Percentiles rank a stretch among this genome's conserved stretches.
These are phyloP conservation scores for Anguilla anguilla DNA, from an alignment of 2,797 vertebrate genomes.

Conservation along the genomic window DNA sequence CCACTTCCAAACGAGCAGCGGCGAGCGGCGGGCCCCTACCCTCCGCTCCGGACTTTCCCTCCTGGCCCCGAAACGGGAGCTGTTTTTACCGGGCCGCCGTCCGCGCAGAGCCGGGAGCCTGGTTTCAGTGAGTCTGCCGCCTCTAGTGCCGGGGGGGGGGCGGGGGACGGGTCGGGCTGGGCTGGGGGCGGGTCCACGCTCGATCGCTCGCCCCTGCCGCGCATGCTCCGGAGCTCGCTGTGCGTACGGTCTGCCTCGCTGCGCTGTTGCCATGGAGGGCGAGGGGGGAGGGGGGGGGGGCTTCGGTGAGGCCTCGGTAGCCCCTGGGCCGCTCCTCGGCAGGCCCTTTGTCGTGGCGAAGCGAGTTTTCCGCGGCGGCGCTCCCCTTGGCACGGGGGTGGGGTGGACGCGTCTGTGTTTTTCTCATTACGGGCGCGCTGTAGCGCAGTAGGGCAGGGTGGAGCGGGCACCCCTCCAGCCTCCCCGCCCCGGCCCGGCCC, in stretches of 20 bases:
- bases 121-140: slow-evolving; percentile 8
- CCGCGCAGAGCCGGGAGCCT: not conserved
- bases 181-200: not conserved
- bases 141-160: not conserved
- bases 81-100: not conserved
- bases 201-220: not conserved
- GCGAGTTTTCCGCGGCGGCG: not conserved
- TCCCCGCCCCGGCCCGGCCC: not conserved
- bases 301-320: not conserved
- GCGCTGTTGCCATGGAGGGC: not conserved
- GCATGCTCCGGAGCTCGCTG: not conserved
- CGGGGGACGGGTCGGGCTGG: not conserved
- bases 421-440: not conserved
- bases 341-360: not conserved
- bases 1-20: slow-evolving; percentile 55
- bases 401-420: not conserved
- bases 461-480: not conserved
- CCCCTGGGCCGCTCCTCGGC: not conserved
- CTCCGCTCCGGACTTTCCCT: slow-evolving; percentile 49
- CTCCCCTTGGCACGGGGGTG: not conserved
- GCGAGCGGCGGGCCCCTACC: slow-evolving; percentile 33
- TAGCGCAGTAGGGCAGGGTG: not conserved
- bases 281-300: not conserved
- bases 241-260: not conserved
- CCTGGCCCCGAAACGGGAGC: slow-evolving; percentile 19